Evolutionary conservation across 2,888 invertebrate species (phyloP).

Genomic region (Steinernema carpocapsae): DNA sequence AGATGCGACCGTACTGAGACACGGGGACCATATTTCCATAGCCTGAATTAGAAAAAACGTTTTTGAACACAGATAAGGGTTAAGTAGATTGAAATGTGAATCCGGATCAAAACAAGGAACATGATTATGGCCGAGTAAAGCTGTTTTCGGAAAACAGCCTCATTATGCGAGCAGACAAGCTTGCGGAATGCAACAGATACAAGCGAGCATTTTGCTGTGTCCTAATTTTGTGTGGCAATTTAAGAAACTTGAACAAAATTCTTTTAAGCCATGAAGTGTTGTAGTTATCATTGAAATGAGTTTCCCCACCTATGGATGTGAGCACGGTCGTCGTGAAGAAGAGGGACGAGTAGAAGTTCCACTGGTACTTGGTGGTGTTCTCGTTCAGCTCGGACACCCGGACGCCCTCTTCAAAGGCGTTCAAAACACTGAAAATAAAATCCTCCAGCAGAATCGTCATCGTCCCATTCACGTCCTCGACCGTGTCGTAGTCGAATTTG

Average conservation of each 20-base stretch:
- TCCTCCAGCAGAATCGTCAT: constrained; percentile 53
- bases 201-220: too few species aligned
- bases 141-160: background rate
- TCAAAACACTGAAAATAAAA: constrained; percentile 57
- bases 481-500: constrained; percentile 39
- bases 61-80: constrained; percentile 1
- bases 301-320: constrained; percentile 55
- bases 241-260: too few species aligned
- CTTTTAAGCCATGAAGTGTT: too few species aligned
- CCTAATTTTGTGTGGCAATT: too few species aligned
- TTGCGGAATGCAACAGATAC: background rate
- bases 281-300: too few species aligned
- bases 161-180: background rate
- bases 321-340: constrained; percentile 63
- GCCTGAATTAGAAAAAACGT: constrained; percentile 44
- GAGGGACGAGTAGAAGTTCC: constrained; percentile 63
- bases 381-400: constrained; percentile 17
- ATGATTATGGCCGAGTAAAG: background rate
- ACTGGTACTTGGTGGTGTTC: constrained; percentile 44
- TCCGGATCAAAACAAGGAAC: background rate
- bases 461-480: constrained; percentile 39
- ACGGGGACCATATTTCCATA: constrained; percentile 65
- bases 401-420: constrained; percentile 59
- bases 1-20: constrained; percentile 61
- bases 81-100: background rate